Percentiles rank a stretch among this genome's conserved stretches.
Evolutionary conservation across 2,888 invertebrate genomes (phyloP).

Genomic region (Orchestes rusci): DNA sequence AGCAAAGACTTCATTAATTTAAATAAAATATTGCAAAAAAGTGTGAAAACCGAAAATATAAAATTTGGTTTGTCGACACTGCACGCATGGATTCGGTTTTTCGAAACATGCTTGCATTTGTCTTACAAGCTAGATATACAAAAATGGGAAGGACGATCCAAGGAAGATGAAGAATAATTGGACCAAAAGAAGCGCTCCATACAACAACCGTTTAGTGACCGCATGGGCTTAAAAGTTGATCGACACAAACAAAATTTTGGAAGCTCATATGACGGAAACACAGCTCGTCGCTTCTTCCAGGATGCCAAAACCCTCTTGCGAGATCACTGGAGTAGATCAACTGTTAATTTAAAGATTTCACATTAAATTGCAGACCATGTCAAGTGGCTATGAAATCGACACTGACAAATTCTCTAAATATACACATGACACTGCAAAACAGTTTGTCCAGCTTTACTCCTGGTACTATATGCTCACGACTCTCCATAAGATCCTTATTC

Average conservation of each 20-base stretch:
- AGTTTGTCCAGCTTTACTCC: no score
- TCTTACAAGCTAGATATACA: not conserved
- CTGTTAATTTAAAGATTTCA: conserved; percentile 9
- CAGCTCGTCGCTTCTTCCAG: conserved; percentile 21
- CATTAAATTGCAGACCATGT: conserved; percentile 9
- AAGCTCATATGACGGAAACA: conserved; percentile 22
- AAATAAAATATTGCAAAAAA: conserved; percentile 5
- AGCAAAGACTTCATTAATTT: conserved; percentile 5
- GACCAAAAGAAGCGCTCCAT: conserved; percentile 5
- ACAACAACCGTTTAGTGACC: conserved; percentile 11
- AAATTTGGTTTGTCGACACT: conserved; percentile 9
- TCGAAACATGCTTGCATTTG: conserved; percentile 3
- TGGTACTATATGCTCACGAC: no score
- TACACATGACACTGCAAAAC: conserved; percentile 17
- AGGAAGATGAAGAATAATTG: conserved; percentile 1
- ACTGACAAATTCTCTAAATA: conserved; percentile 6
- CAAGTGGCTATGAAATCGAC: conserved; percentile 4
- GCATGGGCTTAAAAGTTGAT: conserved; percentile 16
- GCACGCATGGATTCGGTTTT: conserved; percentile 9
- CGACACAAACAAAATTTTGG: conserved; percentile 18
- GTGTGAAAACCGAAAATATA: no score
- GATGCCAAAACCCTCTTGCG: conserved; percentile 8
- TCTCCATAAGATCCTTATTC: no score
- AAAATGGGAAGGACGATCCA: conserved; percentile 4
- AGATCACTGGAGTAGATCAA: conserved; percentile 18